phyloP scores from a whole-genome alignment of 2,113 vertebrate genomes.

The Paralichthys olivaceus region DNA sequence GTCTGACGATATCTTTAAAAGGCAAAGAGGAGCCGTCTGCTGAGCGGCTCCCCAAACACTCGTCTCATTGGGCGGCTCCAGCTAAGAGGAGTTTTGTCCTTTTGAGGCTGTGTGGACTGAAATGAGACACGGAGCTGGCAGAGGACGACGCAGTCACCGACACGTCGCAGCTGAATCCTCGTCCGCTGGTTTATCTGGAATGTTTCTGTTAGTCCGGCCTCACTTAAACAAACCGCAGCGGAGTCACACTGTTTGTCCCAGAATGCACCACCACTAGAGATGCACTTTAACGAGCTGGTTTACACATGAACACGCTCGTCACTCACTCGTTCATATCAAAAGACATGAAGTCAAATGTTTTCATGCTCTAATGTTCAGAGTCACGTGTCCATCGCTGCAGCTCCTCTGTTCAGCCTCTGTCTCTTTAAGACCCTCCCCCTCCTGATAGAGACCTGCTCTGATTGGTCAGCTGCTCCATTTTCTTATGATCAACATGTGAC shows the following conservation, averaged over 20 bases:
- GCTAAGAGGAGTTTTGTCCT: slow-evolving; percentile 64
- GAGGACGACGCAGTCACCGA: too few relatives aligned
- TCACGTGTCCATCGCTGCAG: too few relatives aligned
- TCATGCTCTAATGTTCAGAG: too few relatives aligned
- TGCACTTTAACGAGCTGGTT: too few relatives aligned
- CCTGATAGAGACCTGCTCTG: too few relatives aligned
- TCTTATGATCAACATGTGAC: too few relatives aligned
- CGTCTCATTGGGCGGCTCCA: slow-evolving; percentile 57
- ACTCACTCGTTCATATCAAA: too few relatives aligned
- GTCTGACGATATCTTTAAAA: slow-evolving; percentile 78
- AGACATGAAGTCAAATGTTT: too few relatives aligned
- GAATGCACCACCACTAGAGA: not conserved
- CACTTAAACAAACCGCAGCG: not conserved
- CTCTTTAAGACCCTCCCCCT: too few relatives aligned
- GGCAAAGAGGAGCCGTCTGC: slow-evolving; percentile 63
- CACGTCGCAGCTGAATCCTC: not conserved
- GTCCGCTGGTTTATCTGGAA: slow-evolving; percentile 50
- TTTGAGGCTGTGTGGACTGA: slow-evolving; percentile 67
- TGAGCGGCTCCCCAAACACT: slow-evolving; percentile 59
- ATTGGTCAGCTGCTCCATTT: too few relatives aligned
- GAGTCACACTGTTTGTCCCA: not conserved
- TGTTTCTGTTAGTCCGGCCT: slow-evolving; percentile 31
- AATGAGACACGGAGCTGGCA: slow-evolving; percentile 20
- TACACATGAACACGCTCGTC: too few relatives aligned
- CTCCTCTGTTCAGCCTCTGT: too few relatives aligned